phyloP scores from a whole-genome alignment of 2,113 vertebrate genomes.

The Oreochromis spilurus region DNA sequence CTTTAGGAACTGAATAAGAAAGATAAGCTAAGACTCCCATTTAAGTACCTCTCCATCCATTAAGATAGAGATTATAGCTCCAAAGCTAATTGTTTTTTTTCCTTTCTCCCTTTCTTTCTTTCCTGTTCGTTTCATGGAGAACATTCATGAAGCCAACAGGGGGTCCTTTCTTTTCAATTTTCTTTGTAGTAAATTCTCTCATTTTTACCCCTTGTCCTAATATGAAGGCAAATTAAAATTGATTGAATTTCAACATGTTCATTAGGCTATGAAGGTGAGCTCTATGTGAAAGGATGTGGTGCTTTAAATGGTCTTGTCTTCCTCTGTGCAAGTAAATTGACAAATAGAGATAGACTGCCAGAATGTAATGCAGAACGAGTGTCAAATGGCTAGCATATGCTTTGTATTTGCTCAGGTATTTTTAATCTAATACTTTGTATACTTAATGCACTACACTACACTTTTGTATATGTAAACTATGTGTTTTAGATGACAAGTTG shows the following conservation, averaged over 20 bases:
- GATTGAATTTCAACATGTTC: conserved; percentile 69
- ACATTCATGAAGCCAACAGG: conserved; percentile 46
- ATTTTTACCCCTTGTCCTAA: conserved; percentile 53
- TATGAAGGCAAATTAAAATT: conserved; percentile 72
- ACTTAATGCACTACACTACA: background rate
- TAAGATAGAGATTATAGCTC: conserved; percentile 51
- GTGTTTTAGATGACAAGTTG: background rate
- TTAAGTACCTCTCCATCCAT: conserved; percentile 55
- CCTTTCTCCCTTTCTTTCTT: background rate
- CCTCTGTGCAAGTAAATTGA: conserved; percentile 30
- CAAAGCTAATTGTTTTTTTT: conserved; percentile 68
- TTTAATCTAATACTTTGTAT: background rate
- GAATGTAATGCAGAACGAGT: background rate
- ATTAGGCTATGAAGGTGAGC: conserved; percentile 66
- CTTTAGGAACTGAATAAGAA: background rate
- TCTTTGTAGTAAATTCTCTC: conserved; percentile 51
- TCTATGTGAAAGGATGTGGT: conserved; percentile 40
- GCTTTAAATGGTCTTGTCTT: conserved; percentile 49
- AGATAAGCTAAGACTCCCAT: conserved; percentile 26
- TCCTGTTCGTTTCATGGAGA: conserved; percentile 24
- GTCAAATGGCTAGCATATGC: background rate
- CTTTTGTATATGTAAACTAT: background rate
- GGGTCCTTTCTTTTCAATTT: conserved; percentile 58
- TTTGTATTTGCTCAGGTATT: background rate
- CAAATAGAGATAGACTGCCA: conserved; percentile 25